Evolutionary conservation across 2,888 invertebrate genomes (phyloP).

Genomic region (Eupithecia centaureata): DNA sequence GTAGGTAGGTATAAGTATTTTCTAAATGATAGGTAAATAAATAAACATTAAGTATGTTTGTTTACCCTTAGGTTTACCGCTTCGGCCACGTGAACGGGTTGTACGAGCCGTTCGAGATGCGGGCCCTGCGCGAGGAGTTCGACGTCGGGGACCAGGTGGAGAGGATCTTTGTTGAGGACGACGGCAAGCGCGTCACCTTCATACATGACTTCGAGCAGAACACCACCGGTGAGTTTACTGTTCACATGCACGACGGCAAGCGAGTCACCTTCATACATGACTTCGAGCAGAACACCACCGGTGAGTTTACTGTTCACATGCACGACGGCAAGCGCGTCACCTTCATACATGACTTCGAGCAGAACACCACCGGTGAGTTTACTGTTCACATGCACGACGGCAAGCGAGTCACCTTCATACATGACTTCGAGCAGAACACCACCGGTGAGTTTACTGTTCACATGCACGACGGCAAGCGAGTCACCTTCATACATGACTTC

Average conservation of each 20-base stretch:
- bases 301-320: conserved; percentile 56
- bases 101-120: conserved; percentile 61
- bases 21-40: too few relatives aligned
- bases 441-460: conserved; percentile 73
- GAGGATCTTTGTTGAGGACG: conserved; percentile 93
- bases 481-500: too few relatives aligned
- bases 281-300: conserved; percentile 89
- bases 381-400: conserved; percentile 85
- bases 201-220: conserved; percentile 95
- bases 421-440: conserved; percentile 92
- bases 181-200: conserved; percentile 92
- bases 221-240: conserved; percentile 78
- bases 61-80: conserved; percentile 47
- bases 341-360: conserved; percentile 96
- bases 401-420: conserved; percentile 93
- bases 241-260: conserved; percentile 87
- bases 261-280: conserved; percentile 96
- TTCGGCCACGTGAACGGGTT: conserved; percentile 54
- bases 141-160: conserved; percentile 92
- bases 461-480: too few relatives aligned
- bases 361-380: conserved; percentile 85
- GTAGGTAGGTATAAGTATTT: too few relatives aligned
- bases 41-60: background rate
- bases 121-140: conserved; percentile 91
- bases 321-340: conserved; percentile 92